Evolutionary conservation across 2,797 vertebrate species (phyloP), one percentile per base, ranked within the genome.

Genomic region (Hyperoplus lanceolatus): DNA sequence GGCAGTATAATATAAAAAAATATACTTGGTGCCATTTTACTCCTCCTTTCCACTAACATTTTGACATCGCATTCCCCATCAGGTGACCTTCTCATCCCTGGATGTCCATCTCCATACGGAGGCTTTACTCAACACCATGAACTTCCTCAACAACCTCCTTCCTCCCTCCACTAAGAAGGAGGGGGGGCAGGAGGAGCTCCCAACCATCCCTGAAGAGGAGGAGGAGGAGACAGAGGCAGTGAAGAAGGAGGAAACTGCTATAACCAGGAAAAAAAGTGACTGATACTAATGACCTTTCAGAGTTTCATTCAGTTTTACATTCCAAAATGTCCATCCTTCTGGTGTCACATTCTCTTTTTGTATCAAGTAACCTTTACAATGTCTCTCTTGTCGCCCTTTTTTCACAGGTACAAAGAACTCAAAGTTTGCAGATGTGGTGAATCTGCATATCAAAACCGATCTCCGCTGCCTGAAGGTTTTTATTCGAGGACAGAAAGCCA

Each of bases 51-150:
- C 4, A 57, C 13, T 14, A 62, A 61, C 2, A n/a, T 69, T 48
- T 70, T 62, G 49, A 15, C 41, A 1, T 51, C 83, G 21, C 66
- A 12, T 21, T 51, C 43, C 14, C 63, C 16, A 29, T 60, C 80
- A 96, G 96, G 95, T 95, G 78, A 97, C 96, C 89, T 98, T 99
- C 92, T 99, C 98, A 11, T 99, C 98, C 63, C 88, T 99, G 92
- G 98, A 99, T 88, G 89, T 99, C 78, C 97, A 99, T 93, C 96
- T 99, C 71, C 97, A 99, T 79, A 98, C 97, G 0, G 97, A 99
- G 92, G 96, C 97, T 83, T 95, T 99, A 50, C 92, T 99, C 64
- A 98, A 94, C 89, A 92, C 97, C 70, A 96, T 98, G 83, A 98
- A 95, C 92, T 99, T 97, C 84, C 82, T 99, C 76, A 96, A 78